Percentiles rank a stretch among this genome's conserved stretches.
phyloP scores from a whole-genome alignment of 35 echinoderm and acorn worm species.

The Ptychodera flava region DNA sequence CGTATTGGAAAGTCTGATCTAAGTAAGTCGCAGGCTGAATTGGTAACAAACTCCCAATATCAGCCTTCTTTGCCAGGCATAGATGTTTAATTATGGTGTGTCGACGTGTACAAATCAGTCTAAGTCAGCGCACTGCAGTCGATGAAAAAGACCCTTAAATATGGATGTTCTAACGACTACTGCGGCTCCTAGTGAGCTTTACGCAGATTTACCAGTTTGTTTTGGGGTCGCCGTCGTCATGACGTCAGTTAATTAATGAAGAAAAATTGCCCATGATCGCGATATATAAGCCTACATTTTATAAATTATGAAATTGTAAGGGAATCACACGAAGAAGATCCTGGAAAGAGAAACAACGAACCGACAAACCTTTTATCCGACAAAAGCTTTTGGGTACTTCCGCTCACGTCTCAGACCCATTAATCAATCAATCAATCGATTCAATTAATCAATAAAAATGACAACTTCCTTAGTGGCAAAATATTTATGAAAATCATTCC shows the following conservation, averaged over 20 bases:
- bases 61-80: too few species aligned
- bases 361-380: too few species aligned
- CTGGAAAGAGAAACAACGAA: too few species aligned
- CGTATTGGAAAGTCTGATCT: neutral
- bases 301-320: too few species aligned
- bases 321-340: too few species aligned
- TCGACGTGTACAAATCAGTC: neutral
- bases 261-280: constrained; percentile 1
- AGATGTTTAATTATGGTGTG: neutral
- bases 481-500: too few species aligned
- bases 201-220: neutral
- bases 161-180: neutral
- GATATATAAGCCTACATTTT: too few species aligned
- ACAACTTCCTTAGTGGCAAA: too few species aligned
- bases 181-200: neutral
- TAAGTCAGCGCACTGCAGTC: neutral
- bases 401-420: too few species aligned
- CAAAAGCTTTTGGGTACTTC: too few species aligned
- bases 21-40: neutral
- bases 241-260: neutral
- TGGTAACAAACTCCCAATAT: neutral
- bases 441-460: too few species aligned
- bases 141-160: neutral
- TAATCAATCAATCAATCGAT: too few species aligned
- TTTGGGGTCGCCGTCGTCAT: neutral